Base-by-base conservation (phyloP, 92 coral and sea anemone species). In the Pocillopora grandis region DNA sequence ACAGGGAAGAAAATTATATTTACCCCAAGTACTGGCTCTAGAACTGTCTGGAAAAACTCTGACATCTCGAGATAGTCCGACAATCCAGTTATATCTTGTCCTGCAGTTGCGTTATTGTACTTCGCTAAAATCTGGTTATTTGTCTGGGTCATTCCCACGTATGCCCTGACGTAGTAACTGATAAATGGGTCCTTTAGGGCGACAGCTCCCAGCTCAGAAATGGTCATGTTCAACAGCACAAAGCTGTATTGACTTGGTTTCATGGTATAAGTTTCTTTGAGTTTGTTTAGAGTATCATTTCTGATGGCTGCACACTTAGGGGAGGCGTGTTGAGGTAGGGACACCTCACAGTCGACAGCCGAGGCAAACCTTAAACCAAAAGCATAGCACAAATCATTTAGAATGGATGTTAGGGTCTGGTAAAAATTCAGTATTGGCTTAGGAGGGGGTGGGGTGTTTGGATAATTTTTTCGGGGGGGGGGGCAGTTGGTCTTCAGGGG, bases 21-120 rank as follows among this genome's bases (percentile, higher is more conserved):
- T 71, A 80, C 84, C 76, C 84, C 84, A 23, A 80, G 10, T 9
- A 69, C 20, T 23, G 76, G 84, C 66, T 80, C 75, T 55, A 68
- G 27, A 37, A 36, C 65, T 21, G 84, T 10, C n/a, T 71, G 64
- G 56, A 80, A 80, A 33, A 56, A 80, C 64, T 55, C 66, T 2
- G 84, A 66, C 21, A 80, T 80, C 21, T 52, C 37, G 10, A 71
- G 75, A 52, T 80, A 80, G 9, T 80, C 84, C 20, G 62, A 56
- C 31, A 80, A 20, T 63, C 59, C 66, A 8, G 58, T 52, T 5
- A 80, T 80, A 14, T 49, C 64, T 71, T 66, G 64, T 21, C 75
- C 76, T 10, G 12, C 16, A 16, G 63, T 66, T 21, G 56, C 76
- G 0, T 80, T 55, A 15, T 23, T 67, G 52, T 80, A 67, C 76